Evolutionary conservation across 1,140 invertebrate species (phyloP), one percentile per base, ranked within the genome.

Genomic region (Heliothis virescens): DNA sequence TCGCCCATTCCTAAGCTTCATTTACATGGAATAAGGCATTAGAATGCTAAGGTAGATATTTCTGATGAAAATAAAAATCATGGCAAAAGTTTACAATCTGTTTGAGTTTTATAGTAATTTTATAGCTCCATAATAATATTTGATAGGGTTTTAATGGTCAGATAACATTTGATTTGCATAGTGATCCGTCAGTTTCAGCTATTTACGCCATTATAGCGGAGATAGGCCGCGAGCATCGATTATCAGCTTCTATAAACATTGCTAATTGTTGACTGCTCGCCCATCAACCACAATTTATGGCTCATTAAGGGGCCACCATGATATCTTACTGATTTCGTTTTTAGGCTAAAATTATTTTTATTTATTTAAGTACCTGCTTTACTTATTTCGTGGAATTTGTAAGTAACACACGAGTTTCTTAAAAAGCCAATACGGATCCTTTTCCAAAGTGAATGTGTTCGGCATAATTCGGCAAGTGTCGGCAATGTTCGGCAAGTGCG

Each of bases 81-180:
- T 9, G 34, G 34, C 34, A 41, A 9, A 41, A 41, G 5, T 41
- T 41, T 41, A 41, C 34, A 9, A 41, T 41, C 34, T 7, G 9
- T 41, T 71, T 29, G 53, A 71, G 48, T 52, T 52, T 52, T 71
- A 9, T 50, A 52, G 18, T 29, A 15, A 29, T 29, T 48, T 71
- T 50, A 71, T 50, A 48, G 41, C 50, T 53, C 48, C 26, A 55
- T 26, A 55, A n/a, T 52, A 15, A 52, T 71, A 47, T 47, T 41
- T 29, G 12, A 60, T 26, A 26, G 13, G 21, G 21, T 60, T 60
- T 60, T 29, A 26, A 60, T 26, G 18, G 21, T 4, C 57, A 3
- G 18, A 21, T 26, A 29, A 26, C 21, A 26, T 26, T 13, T 29
- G 21, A 60, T 60, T 60, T 60, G 57, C 57, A 60, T 60, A 60